These are phyloP conservation scores for Stegophylla sp. DNA, from an alignment of 2,888 invertebrate genomes.

Conservation along the genomic window DNA sequence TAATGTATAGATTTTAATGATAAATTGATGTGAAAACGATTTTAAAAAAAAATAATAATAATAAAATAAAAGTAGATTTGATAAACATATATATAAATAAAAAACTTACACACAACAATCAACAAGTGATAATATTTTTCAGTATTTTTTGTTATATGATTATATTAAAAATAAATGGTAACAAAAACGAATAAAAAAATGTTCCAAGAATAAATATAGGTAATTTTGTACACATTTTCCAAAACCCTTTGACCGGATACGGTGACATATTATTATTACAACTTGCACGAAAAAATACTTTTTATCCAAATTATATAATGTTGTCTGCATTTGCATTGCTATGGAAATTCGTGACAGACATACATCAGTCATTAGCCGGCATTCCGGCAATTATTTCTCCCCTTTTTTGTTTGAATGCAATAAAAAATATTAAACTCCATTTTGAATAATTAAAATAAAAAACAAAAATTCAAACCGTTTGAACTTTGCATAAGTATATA, in stretches of 20 bases:
- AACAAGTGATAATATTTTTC: no score
- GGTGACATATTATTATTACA: neutral
- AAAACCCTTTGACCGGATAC: neutral
- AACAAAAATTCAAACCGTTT: no score
- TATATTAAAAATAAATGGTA: neutral
- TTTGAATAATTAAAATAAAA: constrained; percentile 31
- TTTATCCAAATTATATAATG: constrained; percentile 22
- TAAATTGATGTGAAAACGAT: no score
- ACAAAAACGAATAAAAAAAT: neutral
- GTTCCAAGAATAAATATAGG: neutral
- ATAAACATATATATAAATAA: no score
- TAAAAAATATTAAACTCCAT: constrained; percentile 28
- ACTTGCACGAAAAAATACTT: neutral
- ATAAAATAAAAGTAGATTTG: no score
- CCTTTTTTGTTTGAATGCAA: neutral
- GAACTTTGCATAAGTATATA: no score
- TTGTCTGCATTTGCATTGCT: constrained; percentile 30
- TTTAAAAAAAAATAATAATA: no score
- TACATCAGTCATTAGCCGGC: constrained; percentile 24
- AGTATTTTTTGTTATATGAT: neutral
- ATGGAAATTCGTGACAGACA: constrained; percentile 32
- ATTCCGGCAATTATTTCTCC: constrained; percentile 24
- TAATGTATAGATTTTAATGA: no score
- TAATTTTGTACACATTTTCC: neutral
- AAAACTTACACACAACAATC: no score